These are phyloP conservation scores for Thereva nobilitata DNA, from an alignment of 2,888 invertebrate species.

Conservation along the genomic window DNA sequence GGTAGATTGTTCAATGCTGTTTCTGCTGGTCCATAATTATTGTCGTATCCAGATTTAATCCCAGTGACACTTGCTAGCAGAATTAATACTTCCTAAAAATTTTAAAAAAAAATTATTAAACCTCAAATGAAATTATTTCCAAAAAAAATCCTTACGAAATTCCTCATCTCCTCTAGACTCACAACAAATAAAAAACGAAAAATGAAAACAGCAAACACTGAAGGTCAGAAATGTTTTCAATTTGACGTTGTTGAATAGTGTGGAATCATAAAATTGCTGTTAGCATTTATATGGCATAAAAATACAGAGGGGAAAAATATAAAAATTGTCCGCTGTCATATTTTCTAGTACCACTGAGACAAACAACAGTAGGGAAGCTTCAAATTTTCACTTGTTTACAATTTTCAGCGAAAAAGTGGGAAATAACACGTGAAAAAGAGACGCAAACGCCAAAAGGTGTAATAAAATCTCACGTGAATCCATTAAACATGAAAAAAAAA, in stretches of 20 bases:
- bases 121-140: neutral
- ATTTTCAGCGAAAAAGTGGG: constrained; percentile 9
- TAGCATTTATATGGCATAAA: no score
- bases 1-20: neutral
- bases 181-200: no score
- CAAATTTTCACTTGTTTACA: constrained; percentile 11
- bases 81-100: neutral
- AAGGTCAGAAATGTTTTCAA: no score
- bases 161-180: neutral
- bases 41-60: constrained; percentile 12
- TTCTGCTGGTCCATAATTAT: constrained; percentile 5
- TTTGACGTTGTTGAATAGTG: no score
- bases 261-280: no score
- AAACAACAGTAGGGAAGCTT: no score
- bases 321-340: no score
- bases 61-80: constrained; percentile 5
- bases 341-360: no score
- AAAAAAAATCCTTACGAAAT: neutral
- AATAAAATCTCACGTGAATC: constrained; percentile 29
- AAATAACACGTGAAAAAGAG: constrained; percentile 2
- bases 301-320: no score
- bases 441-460: constrained; percentile 3
- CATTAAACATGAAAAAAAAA: constrained; percentile 26
- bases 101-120: neutral
- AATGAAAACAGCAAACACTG: no score